These are phyloP conservation scores for Drosophila miranda DNA, from an alignment of 1,140 invertebrate genomes.

Conservation along the genomic window DNA sequence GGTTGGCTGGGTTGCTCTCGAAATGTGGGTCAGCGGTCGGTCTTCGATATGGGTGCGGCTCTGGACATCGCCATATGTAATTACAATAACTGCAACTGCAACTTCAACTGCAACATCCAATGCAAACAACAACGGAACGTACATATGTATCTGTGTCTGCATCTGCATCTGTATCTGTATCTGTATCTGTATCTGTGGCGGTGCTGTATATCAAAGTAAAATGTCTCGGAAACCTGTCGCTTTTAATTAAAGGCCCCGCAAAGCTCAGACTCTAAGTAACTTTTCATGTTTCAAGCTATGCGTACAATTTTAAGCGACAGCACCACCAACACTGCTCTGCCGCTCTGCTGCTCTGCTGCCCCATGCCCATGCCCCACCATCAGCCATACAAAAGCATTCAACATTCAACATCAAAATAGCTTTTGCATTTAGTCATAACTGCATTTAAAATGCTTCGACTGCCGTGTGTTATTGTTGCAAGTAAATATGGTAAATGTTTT, in stretches of 20 bases:
- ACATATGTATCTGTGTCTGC: background rate
- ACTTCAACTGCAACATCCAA: conserved; percentile 40
- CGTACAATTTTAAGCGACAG: conserved; percentile 76
- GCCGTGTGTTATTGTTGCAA: conserved; percentile 32
- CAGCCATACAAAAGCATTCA: conserved; percentile 20
- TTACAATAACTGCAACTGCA: conserved; percentile 75
- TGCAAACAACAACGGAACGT: conserved; percentile 22
- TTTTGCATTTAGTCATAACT: conserved; percentile 78
- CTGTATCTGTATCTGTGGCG: background rate
- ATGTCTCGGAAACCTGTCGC: conserved; percentile 73
- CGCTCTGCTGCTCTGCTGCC: too few species aligned
- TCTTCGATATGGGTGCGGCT: conserved; percentile 51
- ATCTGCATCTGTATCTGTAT: background rate
- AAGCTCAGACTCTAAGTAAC: conserved; percentile 63
- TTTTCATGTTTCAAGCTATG: conserved; percentile 77
- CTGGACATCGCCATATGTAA: conserved; percentile 64
- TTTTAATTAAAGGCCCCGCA: conserved; percentile 77
- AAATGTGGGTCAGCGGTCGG: conserved; percentile 43
- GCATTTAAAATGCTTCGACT: conserved; percentile 62
- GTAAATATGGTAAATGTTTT: conserved; percentile 39
- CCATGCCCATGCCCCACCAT: conserved; percentile 16
- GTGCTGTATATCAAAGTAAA: conserved; percentile 46
- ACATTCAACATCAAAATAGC: conserved; percentile 62
- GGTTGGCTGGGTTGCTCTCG: conserved; percentile 27
- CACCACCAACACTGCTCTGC: too few species aligned